Base-by-base conservation (phyloP, 2,888 invertebrate species). In the Standfussiana lucernea region DNA sequence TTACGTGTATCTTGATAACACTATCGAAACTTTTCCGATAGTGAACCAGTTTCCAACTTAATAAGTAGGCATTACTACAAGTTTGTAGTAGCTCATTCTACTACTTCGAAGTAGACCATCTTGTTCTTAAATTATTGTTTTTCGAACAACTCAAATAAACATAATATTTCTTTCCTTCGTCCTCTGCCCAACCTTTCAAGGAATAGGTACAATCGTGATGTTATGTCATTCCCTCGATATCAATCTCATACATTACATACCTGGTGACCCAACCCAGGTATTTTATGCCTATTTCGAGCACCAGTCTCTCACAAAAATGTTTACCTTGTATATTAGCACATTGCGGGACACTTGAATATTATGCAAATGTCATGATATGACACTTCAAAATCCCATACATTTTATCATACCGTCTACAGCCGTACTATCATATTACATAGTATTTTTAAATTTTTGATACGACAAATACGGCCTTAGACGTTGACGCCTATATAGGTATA, bases 1-100 rank as follows among this genome's bases (percentile, higher is more conserved):
- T 74, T 72, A 74, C 74, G 18, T 67, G 35, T 47, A 37, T 50
- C 56, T 64, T 77, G 72, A 68, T 77, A 69, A 83, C 42, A 67
- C 76, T 64, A 45, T 59, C 56, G 18, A 72, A 73, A 81, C 59
- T 86, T 76, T 45, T 40, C 66, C 45, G 40, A 78, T 69, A 67
- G 53, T 77, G 40, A 56, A 68, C 37, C 28, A 72, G 73, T 70
- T 79, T 42, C n/a, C n/a, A 69, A 66, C 62, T 32, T 42, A 42
- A 56, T 61, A 61, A 42, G 61, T 70, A 62, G 28, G 56, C 32
- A 21, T n/a, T 42, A 40, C 53, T 42, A 35, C 28, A 70, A 83
- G 69, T 78, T 78, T n/a, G 45, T 35, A 62, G n/a, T 69, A 15
- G 32, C 21, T 62, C 42, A 28, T 59, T 64, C 5, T 21, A 61